A percentile compares a stretch with the other conserved stretches of the same genome.
phyloP scores from a whole-genome alignment of 2,113 vertebrate genomes.

The Leiothrix lutea region DNA sequence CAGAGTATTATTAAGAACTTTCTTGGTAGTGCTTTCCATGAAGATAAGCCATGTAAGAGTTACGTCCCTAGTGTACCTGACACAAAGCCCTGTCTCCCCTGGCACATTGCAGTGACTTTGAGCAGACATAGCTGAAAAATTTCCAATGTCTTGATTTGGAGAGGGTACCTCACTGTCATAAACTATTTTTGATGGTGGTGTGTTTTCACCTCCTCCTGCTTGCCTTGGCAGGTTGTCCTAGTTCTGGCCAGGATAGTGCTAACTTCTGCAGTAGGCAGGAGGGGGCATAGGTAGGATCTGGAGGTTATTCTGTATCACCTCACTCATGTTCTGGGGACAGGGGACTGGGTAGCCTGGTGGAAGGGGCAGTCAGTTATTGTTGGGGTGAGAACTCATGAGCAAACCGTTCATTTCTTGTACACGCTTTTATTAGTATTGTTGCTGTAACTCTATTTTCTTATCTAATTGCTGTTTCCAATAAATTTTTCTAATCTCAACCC shows the following conservation, averaged over 20 bases:
- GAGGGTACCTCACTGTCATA: neutral
- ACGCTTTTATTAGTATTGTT: neutral
- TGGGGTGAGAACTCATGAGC: fast-evolving
- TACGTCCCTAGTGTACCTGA: neutral
- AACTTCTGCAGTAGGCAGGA: neutral
- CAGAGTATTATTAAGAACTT: neutral
- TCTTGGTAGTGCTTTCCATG: neutral
- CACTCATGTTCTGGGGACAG: neutral
- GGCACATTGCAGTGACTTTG: neutral
- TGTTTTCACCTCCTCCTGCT: neutral
- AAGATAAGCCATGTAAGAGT: neutral
- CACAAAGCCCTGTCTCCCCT: neutral
- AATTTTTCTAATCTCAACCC: neutral
- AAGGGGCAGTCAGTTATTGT: neutral
- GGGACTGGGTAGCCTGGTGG: too few species aligned
- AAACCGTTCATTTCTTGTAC: fast-evolving
- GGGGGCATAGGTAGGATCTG: neutral
- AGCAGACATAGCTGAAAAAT: neutral
- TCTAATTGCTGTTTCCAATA: neutral
- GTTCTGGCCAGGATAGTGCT: neutral
- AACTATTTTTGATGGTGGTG: neutral
- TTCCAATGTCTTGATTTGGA: neutral
- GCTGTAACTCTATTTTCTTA: neutral
- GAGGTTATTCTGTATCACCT: neutral
- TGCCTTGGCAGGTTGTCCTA: neutral